Conservation (phyloP, 2,113 vertebrate species). For the Menidia beryllina region DNA sequence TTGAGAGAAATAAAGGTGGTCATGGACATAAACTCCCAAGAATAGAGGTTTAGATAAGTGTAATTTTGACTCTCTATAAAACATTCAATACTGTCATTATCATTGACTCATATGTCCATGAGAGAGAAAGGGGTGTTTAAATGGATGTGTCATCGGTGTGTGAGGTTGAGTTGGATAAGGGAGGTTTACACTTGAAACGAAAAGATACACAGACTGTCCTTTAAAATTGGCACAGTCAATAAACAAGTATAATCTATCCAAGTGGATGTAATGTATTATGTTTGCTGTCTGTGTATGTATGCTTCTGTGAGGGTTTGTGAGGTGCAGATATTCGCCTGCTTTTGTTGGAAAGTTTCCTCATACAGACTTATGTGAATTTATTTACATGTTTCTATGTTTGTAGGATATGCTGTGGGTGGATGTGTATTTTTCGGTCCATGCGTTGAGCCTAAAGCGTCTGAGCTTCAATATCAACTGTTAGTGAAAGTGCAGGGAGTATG, state of each 20-base stretch:
- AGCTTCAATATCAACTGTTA: conserved; percentile 65
- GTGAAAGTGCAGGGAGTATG: conserved; percentile 51
- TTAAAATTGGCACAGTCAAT: conserved; percentile 58
- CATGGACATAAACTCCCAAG: conserved; percentile 75
- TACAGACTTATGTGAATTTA: conserved; percentile 38
- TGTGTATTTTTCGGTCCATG: conserved; percentile 7
- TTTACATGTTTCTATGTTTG: conserved; percentile 54
- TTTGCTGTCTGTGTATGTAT: conserved; percentile 15
- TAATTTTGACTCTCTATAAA: conserved; percentile 81
- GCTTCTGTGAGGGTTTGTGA: conserved; percentile 12
- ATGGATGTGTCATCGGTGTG: conserved; percentile 73
- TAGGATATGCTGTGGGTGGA: conserved; percentile 33
- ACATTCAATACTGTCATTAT: conserved; percentile 79
- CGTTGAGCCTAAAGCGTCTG: conserved; percentile 42
- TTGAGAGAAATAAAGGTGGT: conserved; percentile 57
- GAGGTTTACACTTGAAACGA: conserved; percentile 61
- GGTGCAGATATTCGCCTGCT: conserved; percentile 21
- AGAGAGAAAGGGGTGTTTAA: conserved; percentile 79
- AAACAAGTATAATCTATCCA: conserved; percentile 61
- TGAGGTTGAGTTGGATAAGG: conserved; percentile 65
- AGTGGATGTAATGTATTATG: conserved; percentile 61
- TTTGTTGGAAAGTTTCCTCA: conserved; percentile 28
- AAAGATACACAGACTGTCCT: conserved; percentile 61
- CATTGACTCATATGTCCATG: conserved; percentile 80
- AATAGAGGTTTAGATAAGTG: conserved; percentile 76